A percentile compares a stretch with the other conserved stretches of the same genome.
Evolutionary conservation across 2,888 invertebrate genomes (phyloP).

Genomic region (Acrobasis consociella): DNA sequence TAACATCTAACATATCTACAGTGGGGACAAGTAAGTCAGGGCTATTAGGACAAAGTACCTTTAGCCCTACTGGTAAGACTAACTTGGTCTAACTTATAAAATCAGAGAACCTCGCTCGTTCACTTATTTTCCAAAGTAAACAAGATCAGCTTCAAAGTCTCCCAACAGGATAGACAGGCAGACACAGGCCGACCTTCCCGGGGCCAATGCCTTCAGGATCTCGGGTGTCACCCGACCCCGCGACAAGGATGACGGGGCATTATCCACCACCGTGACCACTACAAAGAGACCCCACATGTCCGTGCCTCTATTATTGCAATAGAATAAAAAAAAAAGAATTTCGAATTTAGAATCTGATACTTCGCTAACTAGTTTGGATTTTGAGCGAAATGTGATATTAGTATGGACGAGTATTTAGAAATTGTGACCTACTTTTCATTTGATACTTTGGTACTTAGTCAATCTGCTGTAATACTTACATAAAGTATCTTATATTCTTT

Average conservation of each 20-base stretch:
- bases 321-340: neutral
- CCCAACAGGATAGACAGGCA: neutral
- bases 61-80: no score
- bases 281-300: constrained; percentile 32
- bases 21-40: no score
- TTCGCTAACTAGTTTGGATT: constrained; percentile 1
- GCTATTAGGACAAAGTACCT: no score
- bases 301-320: neutral
- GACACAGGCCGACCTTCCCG: constrained; percentile 37
- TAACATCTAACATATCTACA: no score
- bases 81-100: no score
- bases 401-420: neutral
- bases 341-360: neutral
- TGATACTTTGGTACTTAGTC: neutral
- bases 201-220: constrained; percentile 53
- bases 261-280: constrained; percentile 37
- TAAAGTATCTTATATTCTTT: no score
- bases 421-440: neutral
- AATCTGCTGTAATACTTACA: no score
- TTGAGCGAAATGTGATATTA: neutral
- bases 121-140: neutral
- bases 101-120: no score
- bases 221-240: constrained; percentile 51
- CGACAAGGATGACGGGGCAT: constrained; percentile 43
- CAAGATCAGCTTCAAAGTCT: neutral